phyloP scores from a whole-genome alignment of 2,888 invertebrate species.

The Suillia variegata region DNA sequence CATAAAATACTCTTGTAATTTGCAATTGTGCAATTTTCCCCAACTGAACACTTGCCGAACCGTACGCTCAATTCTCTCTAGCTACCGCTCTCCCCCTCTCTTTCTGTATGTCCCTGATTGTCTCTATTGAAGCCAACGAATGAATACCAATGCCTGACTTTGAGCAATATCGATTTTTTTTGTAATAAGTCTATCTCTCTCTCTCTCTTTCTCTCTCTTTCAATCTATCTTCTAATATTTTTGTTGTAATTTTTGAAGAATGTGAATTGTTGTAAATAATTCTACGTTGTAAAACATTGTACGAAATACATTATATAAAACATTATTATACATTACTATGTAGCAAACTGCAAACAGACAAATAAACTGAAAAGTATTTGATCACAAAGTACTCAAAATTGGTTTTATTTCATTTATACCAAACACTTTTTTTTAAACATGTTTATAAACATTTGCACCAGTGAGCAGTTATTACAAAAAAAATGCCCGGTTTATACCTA shows the following conservation, averaged over 20 bases:
- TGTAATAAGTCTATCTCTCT: slow-evolving; percentile 4
- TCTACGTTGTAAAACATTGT: slow-evolving; percentile 27
- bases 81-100: neutral
- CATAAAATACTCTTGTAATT: no score
- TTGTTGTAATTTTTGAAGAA: slow-evolving; percentile 25
- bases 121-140: slow-evolving; percentile 17
- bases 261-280: slow-evolving; percentile 50
- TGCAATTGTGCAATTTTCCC: no score
- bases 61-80: slow-evolving; percentile 20
- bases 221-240: slow-evolving; percentile 13
- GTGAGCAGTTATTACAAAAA: no score
- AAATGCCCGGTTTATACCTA: no score
- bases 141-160: slow-evolving; percentile 25
- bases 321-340: slow-evolving; percentile 28
- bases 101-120: slow-evolving; percentile 10
- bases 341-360: slow-evolving; percentile 54
- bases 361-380: slow-evolving; percentile 57
- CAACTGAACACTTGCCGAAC: slow-evolving; percentile 3
- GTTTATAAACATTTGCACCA: no score
- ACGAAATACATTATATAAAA: slow-evolving; percentile 28
- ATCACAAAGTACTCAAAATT: slow-evolving; percentile 32
- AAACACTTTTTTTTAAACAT: no score
- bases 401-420: no score
- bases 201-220: neutral
- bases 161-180: slow-evolving; percentile 25